phyloP scores from a whole-genome alignment of 2,797 vertebrate genomes.

The Euphonia xanthogaster region DNA sequence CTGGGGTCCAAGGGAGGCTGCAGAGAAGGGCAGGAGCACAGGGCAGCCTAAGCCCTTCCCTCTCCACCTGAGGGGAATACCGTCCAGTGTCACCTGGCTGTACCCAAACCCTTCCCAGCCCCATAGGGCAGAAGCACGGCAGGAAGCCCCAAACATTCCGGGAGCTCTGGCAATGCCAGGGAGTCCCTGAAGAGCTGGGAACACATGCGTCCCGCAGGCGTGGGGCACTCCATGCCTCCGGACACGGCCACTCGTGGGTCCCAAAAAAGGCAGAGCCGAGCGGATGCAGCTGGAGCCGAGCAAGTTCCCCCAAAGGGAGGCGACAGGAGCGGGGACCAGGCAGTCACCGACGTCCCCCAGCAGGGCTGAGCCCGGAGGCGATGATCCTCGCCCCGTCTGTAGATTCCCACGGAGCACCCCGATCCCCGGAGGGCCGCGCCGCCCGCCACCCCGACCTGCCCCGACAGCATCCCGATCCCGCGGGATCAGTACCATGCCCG shows the following conservation, averaged over 20 bases:
- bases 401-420: not conserved
- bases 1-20: not conserved
- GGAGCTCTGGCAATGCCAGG: not conserved
- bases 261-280: not conserved
- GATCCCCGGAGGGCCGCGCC: not conserved
- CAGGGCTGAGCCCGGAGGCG: not conserved
- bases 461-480: not conserved
- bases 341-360: not conserved
- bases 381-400: not conserved
- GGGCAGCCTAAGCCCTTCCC: not conserved
- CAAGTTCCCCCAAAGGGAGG: not conserved
- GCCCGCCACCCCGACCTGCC: not conserved
- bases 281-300: fast-evolving
- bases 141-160: not conserved
- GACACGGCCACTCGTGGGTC: not conserved
- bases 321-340: not conserved
- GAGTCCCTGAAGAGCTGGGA: not conserved
- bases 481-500: not conserved
- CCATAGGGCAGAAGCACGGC: fast-evolving
- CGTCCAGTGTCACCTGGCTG: not conserved
- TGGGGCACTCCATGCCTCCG: not conserved
- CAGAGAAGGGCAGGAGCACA: fast-evolving
- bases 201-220: fast-evolving
- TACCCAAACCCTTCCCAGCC: not conserved
- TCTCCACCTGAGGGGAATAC: not conserved